Conservation (phyloP, 2,797 vertebrate species). For the Sciurus vulgaris region DNA sequence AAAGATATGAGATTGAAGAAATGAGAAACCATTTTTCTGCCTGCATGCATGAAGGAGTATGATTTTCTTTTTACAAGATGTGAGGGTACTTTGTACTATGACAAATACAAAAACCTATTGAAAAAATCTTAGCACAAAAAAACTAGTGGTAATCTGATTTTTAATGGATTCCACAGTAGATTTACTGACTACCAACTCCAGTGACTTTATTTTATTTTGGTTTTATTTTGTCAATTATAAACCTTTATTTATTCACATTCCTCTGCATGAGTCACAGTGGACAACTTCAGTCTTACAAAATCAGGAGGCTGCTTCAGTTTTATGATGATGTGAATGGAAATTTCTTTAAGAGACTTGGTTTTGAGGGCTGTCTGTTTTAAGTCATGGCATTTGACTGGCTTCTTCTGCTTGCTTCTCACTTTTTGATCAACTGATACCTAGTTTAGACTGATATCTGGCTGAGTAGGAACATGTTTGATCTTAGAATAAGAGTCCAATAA, state of each 20-base stretch:
- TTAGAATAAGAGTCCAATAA: conserved; percentile 67
- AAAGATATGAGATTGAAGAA: not conserved
- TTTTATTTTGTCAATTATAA: not conserved
- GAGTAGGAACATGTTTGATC: conserved; percentile 71
- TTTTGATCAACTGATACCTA: conserved; percentile 67
- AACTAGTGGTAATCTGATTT: not conserved
- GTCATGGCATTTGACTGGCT: conserved; percentile 18
- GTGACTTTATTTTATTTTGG: not conserved
- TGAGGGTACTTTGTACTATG: not conserved
- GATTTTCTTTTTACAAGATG: not conserved
- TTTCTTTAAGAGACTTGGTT: not conserved
- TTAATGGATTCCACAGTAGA: not conserved
- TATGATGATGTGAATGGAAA: not conserved
- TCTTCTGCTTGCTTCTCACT: conserved; percentile 55
- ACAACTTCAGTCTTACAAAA: not conserved
- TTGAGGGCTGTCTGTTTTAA: not conserved
- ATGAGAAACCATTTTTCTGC: not conserved
- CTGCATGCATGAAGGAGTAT: not conserved
- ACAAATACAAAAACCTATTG: not conserved
- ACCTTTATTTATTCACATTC: not conserved
- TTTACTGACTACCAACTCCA: not conserved
- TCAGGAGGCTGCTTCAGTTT: not conserved
- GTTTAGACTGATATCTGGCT: conserved; percentile 66
- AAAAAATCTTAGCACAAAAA: not conserved
- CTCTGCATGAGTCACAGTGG: not conserved